Conservation (phyloP, 1,140 invertebrate species). For the Spodoptera frugiperda region DNA sequence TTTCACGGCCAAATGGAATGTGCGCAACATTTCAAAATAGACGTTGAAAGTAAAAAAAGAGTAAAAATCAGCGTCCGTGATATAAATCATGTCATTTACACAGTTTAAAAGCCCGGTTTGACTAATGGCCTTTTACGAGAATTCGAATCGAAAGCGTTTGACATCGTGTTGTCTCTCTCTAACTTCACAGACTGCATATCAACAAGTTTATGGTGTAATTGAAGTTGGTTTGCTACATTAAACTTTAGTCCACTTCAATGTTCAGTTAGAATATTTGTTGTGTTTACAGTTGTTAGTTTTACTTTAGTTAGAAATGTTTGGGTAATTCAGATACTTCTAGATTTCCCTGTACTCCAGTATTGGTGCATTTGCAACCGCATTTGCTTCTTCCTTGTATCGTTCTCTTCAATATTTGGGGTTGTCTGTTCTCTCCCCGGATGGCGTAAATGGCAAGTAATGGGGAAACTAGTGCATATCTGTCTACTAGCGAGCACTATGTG, state of each 20-base stretch:
- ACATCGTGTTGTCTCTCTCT: slow-evolving; percentile 44
- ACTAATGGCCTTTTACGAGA: slow-evolving; percentile 58
- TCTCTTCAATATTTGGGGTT: neutral
- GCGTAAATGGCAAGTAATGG: slow-evolving; percentile 1
- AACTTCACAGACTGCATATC: neutral
- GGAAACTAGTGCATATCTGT: neutral
- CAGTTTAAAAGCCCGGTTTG: slow-evolving; percentile 63
- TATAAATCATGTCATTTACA: slow-evolving; percentile 65
- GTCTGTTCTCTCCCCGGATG: neutral
- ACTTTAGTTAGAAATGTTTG: neutral
- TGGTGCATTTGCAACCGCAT: neutral
- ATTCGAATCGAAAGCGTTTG: slow-evolving; percentile 50
- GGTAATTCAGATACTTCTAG: slow-evolving; percentile 1
- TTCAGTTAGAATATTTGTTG: neutral
- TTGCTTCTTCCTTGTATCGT: neutral
- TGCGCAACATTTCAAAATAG: slow-evolving; percentile 61
- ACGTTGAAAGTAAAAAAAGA: slow-evolving; percentile 55
- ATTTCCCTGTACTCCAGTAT: slow-evolving; percentile 12
- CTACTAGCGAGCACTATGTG: neutral
- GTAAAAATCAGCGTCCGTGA: slow-evolving; percentile 59
- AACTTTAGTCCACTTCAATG: neutral
- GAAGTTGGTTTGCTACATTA: slow-evolving; percentile 6
- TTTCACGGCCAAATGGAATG: slow-evolving; percentile 61
- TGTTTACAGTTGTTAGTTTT: neutral
- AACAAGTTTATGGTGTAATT: slow-evolving; percentile 30